Conservation (phyloP, 2,888 invertebrate genomes). For the Parnassius mnemosyne region DNA sequence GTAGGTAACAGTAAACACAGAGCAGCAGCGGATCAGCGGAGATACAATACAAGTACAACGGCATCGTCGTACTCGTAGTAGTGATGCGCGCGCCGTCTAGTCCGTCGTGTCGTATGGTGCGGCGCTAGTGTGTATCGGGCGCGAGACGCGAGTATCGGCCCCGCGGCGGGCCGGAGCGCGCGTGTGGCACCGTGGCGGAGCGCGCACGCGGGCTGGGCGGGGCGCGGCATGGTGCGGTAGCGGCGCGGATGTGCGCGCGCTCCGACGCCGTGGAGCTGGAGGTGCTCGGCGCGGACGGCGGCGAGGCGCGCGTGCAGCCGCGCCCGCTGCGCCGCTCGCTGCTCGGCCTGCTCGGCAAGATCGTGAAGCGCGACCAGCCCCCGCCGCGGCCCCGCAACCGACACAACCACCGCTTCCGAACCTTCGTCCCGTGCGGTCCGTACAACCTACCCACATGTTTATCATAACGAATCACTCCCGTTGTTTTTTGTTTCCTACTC, state of each 20-base stretch:
- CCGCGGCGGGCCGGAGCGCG: conserved; percentile 49
- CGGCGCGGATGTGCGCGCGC: conserved; percentile 89
- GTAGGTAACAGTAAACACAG: conserved; percentile 5
- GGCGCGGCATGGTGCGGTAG: conserved; percentile 86
- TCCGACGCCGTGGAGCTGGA: conserved; percentile 89
- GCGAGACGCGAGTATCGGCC: conserved; percentile 41
- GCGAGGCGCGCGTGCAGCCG: conserved; percentile 84
- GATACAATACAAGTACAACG: not conserved
- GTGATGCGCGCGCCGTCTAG: conserved; percentile 39
- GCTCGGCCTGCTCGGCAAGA: conserved; percentile 82
- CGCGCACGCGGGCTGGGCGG: conserved; percentile 66
- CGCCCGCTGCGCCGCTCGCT: conserved; percentile 85
- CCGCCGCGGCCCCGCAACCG: conserved; percentile 65
- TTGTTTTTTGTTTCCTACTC: not conserved
- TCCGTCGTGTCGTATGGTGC: conserved; percentile 11
- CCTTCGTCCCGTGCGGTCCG: conserved; percentile 76
- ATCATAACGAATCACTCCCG: not conserved
- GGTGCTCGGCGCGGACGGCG: conserved; percentile 89
- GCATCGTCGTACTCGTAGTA: not conserved
- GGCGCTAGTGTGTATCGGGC: conserved; percentile 36
- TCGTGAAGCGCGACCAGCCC: conserved; percentile 78
- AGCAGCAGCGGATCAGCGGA: not conserved
- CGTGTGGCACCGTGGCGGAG: conserved; percentile 42
- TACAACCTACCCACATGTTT: conserved; percentile 34
- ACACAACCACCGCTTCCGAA: conserved; percentile 80